Evolutionary conservation across 53 echinoderm and acorn worm species (phyloP), one percentile per base, ranked within the genome.

Genomic region (Apostichopus leukothele): DNA sequence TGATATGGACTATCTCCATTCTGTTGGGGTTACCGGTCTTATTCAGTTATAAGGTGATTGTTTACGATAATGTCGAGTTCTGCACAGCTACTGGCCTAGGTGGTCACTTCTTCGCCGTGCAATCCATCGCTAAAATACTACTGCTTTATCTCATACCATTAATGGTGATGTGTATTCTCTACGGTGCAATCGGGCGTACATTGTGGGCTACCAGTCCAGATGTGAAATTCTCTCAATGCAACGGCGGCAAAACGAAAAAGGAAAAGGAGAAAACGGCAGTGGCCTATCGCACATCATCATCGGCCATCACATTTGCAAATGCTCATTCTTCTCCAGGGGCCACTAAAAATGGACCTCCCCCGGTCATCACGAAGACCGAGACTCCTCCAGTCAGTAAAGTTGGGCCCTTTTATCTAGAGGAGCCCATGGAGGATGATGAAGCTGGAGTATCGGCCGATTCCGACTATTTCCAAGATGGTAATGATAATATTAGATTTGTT

Each of bases 341-440:
- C 5, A 52, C 89, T 20, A 86, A 84, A 21, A 78, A 90, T 19
- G 74, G 79, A 10, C 39, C 81, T 12, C 74, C 61, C 13, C 76
- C 78, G 8, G 59, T 85, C 50, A 76, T 6, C 54, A 75, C 53
- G 52, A 89, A 90, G 55, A 77, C 67, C 3, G 88, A 87, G 23
- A 25, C 93, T 3, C 63, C 75, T 25, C 75, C 73, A 0, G 20
- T 85, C 18, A 87, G 93, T 18, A 96, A 89, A 78, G 92, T 96
- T 8, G 96, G 96, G 25, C 96, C 96, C 0, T 96, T 96, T 88
- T 92, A 90, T 19, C 81, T 96, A 11, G 91, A 94, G 27, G 94
- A 96, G 23, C 94, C 94, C 6, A 83, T 76, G 0, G 86, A 77
- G 18, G 83, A 83, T 25, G 83, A 83, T 18, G 86, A 89, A 6